These are phyloP conservation scores for Pycnomerus fuliginosus DNA, from an alignment of 2,888 invertebrate genomes.

Conservation along the genomic window DNA sequence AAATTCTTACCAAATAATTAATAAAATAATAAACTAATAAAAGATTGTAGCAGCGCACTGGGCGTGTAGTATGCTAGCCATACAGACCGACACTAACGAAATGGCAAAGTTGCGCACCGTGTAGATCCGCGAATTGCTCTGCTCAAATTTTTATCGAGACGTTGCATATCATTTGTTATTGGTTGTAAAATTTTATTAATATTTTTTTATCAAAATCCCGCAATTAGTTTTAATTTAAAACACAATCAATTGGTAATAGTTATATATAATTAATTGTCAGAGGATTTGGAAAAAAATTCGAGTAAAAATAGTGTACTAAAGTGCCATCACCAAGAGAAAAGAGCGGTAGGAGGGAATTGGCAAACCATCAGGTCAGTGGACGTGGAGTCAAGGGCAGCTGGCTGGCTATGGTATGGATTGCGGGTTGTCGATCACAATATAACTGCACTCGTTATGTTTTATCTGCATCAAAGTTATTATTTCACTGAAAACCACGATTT, in stretches of 20 bases:
- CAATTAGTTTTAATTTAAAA: too few relatives aligned
- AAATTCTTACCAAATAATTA: too few relatives aligned
- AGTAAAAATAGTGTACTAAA: too few relatives aligned
- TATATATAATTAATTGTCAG: too few relatives aligned
- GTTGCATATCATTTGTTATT: slow-evolving; percentile 10
- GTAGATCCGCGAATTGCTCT: slow-evolving; percentile 27
- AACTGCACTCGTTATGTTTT: slow-evolving; percentile 38
- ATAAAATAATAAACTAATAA: too few relatives aligned
- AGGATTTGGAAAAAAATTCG: too few relatives aligned
- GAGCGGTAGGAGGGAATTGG: slow-evolving; percentile 38
- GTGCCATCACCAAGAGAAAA: slow-evolving; percentile 25
- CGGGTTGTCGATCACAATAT: slow-evolving; percentile 42
- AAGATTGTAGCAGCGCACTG: too few relatives aligned
- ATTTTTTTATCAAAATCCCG: too few relatives aligned
- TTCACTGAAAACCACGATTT: too few relatives aligned
- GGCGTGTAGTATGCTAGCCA: slow-evolving; percentile 25
- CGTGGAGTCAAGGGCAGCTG: slow-evolving; percentile 53
- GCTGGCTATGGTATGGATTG: slow-evolving; percentile 42
- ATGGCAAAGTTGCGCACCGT: slow-evolving; percentile 29
- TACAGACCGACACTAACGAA: slow-evolving; percentile 28
- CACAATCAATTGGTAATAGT: too few relatives aligned
- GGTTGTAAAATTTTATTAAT: slow-evolving; percentile 4
- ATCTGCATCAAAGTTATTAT: too few relatives aligned
- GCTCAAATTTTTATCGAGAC: slow-evolving; percentile 13
- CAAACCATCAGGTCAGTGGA: slow-evolving; percentile 52